Evolutionary conservation across 2,888 invertebrate species (phyloP).

Genomic region (Sphaerophoria rueppellii): DNA sequence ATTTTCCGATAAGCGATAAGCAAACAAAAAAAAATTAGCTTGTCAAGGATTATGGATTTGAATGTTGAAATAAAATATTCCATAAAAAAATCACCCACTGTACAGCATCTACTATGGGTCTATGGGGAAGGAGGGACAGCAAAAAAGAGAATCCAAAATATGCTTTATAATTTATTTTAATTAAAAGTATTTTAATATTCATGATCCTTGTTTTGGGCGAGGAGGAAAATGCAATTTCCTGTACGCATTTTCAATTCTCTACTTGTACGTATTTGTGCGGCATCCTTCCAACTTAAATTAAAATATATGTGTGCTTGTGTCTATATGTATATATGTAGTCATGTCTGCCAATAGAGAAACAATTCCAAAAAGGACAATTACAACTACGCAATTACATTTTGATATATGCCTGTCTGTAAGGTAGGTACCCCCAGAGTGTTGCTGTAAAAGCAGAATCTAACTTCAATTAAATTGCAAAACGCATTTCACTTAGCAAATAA

Average conservation of each 20-base stretch:
- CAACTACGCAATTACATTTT: constrained; percentile 66
- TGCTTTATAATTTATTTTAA: constrained; percentile 57
- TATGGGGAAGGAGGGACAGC: background rate
- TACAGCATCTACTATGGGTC: background rate
- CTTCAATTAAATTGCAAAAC: constrained; percentile 68
- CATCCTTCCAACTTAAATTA: constrained; percentile 55
- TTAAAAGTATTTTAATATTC: constrained; percentile 61
- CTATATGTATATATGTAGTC: background rate
- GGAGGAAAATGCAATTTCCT: constrained; percentile 50
- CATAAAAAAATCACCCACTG: background rate
- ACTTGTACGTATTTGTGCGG: constrained; percentile 19
- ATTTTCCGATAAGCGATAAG: constrained; percentile 5
- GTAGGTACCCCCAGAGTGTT: background rate
- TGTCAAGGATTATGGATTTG: background rate
- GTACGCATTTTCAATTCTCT: constrained; percentile 44
- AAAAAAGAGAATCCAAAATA: background rate
- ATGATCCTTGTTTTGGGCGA: constrained; percentile 29
- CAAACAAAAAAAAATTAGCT: background rate
- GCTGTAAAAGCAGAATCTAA: constrained; percentile 44
- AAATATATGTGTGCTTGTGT: constrained; percentile 21
- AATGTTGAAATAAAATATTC: background rate
- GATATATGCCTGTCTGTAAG: constrained; percentile 23
- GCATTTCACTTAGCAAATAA: constrained; percentile 66
- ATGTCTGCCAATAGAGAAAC: background rate
- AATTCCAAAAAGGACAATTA: constrained; percentile 59